Conservation (phyloP, 2,113 vertebrate genomes). For the Anseranas semipalmata region DNA sequence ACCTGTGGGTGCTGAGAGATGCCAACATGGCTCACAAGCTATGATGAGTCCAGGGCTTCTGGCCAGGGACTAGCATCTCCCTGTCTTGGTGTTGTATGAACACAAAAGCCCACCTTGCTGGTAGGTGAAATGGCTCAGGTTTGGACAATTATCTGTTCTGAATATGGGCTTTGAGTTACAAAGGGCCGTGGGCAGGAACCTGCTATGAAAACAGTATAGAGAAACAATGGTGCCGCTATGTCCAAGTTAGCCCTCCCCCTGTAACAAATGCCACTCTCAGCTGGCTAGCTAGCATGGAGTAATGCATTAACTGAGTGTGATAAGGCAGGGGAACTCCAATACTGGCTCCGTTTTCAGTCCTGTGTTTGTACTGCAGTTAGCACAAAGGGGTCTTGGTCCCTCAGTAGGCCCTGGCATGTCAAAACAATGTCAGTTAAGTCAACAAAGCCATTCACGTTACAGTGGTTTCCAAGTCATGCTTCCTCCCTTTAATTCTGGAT, state of each 20-base stretch:
- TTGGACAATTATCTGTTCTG: background rate
- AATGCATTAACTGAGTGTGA: constrained; percentile 27
- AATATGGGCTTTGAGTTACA: background rate
- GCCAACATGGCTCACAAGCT: background rate
- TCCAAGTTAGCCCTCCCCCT: background rate
- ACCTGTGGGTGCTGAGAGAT: background rate
- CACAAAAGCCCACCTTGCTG: background rate
- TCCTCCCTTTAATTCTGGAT: constrained; percentile 1
- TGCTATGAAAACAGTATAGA: background rate
- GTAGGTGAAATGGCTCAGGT: background rate
- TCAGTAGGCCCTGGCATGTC: background rate
- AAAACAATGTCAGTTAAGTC: constrained; percentile 43
- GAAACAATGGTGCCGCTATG: background rate
- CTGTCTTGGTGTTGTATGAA: background rate
- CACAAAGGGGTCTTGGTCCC: constrained; percentile 45
- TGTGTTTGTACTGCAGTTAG: constrained; percentile 42
- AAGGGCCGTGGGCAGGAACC: background rate
- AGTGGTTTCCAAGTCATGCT: background rate
- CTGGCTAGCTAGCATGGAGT: background rate
- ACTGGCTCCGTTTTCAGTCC: constrained; percentile 15
- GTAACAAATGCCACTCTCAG: background rate
- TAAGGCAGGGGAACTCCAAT: constrained; percentile 2
- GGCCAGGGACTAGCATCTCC: background rate
- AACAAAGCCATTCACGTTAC: background rate
- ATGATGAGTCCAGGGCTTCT: background rate